Base-by-base conservation (phyloP, 1,140 invertebrate species). In the Lepidurus arcticus region DNA sequence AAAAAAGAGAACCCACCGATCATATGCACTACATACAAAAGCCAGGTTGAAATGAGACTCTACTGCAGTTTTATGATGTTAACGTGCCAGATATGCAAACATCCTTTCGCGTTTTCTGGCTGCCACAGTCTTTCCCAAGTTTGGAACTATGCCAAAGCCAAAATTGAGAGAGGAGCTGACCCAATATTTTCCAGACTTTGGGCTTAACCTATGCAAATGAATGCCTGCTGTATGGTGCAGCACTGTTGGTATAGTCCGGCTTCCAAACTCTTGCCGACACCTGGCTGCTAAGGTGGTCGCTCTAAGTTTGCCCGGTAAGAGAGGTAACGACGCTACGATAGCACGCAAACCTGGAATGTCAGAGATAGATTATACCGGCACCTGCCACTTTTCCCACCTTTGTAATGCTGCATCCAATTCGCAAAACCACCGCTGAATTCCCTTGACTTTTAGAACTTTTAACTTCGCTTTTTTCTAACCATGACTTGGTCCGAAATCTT, bases 161-260 rank as follows among this genome's bases (percentile, higher is more conserved):
- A 65, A 65, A 65, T 65, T 65, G 53, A 65, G 53, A 65, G 53
- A 65, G 53, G 21, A 65, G 53, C 53, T 65, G 53, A 65, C 53
- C 21, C 53, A 65, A 9, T 65, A 65, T 65, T 65, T 65, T 21
- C 53, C 53, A 21, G 53, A 7, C 21, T 65, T 65, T 16, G 21
- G 6, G 53, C 53, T 65, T 65, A n/a, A 21, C 53, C 21, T 65
- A 65, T 65, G 53, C 53, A 65, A 65, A 65, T 65, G 53, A 65
- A 21, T n/a, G 53, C 9, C 53, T 65, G 53, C 53, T 65, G 53
- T 65, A 65, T 7, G 53, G 53, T 5, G 53, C 53, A 65, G 53
- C 53, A 65, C 1, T 65, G n/a, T 13, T n/a, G 21, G 13, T 65
- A 21, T n/a, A 65, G 53, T 21, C 53, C 13, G 21, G 53, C 53